Evolutionary conservation across 2,113 vertebrate species (phyloP), one percentile per base, ranked within the genome.

Genomic region (Periophthalmodon schlosseri): DNA sequence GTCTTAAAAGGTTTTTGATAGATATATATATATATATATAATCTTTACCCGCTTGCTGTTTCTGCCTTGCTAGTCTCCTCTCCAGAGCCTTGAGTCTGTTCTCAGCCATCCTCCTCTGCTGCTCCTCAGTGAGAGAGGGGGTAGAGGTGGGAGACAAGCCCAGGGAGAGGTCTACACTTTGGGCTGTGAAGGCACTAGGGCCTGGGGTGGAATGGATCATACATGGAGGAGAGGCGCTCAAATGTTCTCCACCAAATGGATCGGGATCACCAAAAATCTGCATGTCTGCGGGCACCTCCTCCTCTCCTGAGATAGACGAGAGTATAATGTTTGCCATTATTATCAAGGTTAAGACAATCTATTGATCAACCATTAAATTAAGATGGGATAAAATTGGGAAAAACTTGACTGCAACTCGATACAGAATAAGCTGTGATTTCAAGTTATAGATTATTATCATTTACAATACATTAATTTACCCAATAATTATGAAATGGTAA

Each of bases 31-130:
- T 44, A 28, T 28, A 28, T 18, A 18, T 5, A 1, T 2, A 8
- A 9, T 20, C 18, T 28, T 63, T 2, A 44, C 63, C 63, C 3
- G 34, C 18, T 24, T 75, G 78, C 56, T 79, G 81, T 71, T 28
- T 60, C 23, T 90, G 83, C 73, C 95, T 94, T 0, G 95, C 93
- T 34, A 95, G 93, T 69, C 95, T 89, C 21, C 91, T 95, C 85
- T 97, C 95, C 90, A 98, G 90, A 0, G 97, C 97, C 10, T 92
- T 88, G 85, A 88, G 94, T 76, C 94, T 93, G 92, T 98, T 99
- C 79, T 85, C 94, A 87, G 92, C 90, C 24, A 99, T 97, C 65
- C 95, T 94, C 68, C 75, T 64, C 0, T 85, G 94, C 63, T 98
- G 95, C 84, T 98, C 96, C 78, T 96, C 95, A 0, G 95, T 96